Evolutionary conservation across 2,797 vertebrate genomes (phyloP), one percentile per base, ranked within the genome.

Genomic region (Melanotaenia parkinsoni): DNA sequence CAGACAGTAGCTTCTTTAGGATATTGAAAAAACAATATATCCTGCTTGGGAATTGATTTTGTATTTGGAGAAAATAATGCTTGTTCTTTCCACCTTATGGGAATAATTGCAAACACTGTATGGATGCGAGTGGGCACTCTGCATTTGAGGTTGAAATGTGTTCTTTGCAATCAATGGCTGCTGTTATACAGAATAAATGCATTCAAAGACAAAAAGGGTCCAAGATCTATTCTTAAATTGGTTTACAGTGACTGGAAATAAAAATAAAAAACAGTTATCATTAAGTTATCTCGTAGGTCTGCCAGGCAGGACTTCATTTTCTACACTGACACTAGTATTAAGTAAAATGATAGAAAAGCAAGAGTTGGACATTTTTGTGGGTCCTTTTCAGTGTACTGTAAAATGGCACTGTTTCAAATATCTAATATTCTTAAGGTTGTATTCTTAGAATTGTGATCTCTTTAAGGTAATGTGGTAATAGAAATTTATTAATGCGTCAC

Each of bases 41-140:
- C 89, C 63, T 76, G 73, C 83, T 69, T 47, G 70, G 64, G 37
- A 82, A 88, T 85, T 81, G 85, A 88, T 90, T 91, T 88, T 88
- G 72, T 84, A 87, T 91, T 86, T 91, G 78, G 63, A 79, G 69
- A 70, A 77, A 87, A 82, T 80, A 89, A 79, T 82, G 77, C 68
- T 70, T 45, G 72, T 68, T 90, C 63, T 84, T 61, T 51, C 22
- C 60, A 78, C 64, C 88, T 79, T 82, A 75, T 72, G 87, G 84
- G 86, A 73, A 77, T 89, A 80, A 82, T 66, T 70, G 56, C 74
- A 76, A 45, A 62, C 66, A 51, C 58, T 75, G 56, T 79, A 72
- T 80, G 60, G 79, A 88, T 81, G 69, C 68, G 62, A 61, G 70
- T 38, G 4, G 63, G 64, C 63, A 70, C 74, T 71, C 77, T 22